Conservation (phyloP, 2,113 vertebrate genomes). For the Ancistrus triradiatus region DNA sequence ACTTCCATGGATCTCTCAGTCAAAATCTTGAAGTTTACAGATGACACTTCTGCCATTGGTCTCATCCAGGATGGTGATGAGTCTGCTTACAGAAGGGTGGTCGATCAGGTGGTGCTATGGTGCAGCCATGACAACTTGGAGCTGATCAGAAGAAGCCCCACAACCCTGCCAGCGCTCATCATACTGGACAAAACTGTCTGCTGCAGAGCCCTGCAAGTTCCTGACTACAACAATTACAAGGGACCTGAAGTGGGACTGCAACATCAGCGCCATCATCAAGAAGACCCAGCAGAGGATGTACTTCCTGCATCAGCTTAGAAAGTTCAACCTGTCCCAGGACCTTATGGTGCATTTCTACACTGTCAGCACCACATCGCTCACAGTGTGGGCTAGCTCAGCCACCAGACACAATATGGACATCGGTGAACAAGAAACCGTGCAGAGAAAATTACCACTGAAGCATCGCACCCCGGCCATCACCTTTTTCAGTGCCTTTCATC, state of each 20-base stretch:
- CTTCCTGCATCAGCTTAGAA: neutral
- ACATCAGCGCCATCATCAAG: constrained; percentile 9
- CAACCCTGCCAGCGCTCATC: neutral
- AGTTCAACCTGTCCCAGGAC: too few species aligned
- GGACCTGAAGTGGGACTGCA: neutral
- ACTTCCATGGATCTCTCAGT: too few species aligned
- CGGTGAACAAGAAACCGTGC: neutral
- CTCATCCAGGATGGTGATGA: neutral
- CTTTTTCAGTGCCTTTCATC: too few species aligned
- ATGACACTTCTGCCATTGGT: neutral
- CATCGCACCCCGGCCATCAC: too few species aligned
- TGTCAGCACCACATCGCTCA: neutral
- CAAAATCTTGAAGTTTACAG: neutral
- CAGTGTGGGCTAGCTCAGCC: neutral
- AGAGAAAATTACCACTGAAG: too few species aligned
- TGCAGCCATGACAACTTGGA: too few species aligned
- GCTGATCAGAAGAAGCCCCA: neutral
- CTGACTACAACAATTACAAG: neutral
- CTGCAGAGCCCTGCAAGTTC: neutral
- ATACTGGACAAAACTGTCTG: neutral
- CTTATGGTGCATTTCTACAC: neutral
- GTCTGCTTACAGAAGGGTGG: neutral
- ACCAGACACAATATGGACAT: neutral
- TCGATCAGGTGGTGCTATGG: neutral
- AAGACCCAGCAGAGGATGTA: neutral